A percentile compares a stretch with the other conserved stretches of the same genome.
Conservation (phyloP, 2,797 vertebrate species). For the Triplophysa bombifrons region DNA sequence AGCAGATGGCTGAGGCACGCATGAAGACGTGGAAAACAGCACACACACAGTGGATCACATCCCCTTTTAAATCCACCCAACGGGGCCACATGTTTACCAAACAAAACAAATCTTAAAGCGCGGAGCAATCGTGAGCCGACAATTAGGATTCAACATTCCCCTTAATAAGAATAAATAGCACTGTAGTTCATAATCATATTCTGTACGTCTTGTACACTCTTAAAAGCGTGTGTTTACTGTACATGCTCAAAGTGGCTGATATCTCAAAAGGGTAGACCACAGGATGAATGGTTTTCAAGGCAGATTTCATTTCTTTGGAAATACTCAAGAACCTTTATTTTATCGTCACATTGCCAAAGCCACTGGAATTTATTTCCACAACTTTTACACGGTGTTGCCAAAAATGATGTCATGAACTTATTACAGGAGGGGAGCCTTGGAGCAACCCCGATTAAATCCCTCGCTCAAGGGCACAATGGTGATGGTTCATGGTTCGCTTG, state of each 20-base stretch:
- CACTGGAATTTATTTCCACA: not conserved
- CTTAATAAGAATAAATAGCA: constrained; percentile 16
- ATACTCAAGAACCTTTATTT: not conserved
- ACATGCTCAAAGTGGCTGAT: not conserved
- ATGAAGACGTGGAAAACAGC: constrained; percentile 20
- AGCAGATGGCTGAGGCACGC: constrained; percentile 52
- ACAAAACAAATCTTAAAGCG: constrained; percentile 44
- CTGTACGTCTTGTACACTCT: not conserved
- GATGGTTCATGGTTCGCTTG: not conserved
- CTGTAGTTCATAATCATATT: constrained; percentile 18
- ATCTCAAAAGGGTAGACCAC: constrained; percentile 1
- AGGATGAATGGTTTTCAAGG: not conserved
- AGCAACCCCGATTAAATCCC: not conserved
- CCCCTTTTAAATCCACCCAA: constrained; percentile 16
- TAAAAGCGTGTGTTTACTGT: not conserved
- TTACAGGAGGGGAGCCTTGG: not conserved
- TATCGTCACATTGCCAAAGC: not conserved
- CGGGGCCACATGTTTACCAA: constrained; percentile 39
- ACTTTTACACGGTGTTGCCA: not conserved
- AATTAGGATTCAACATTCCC: constrained; percentile 13
- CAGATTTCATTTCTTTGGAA: not conserved
- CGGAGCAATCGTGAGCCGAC: not conserved
- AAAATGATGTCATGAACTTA: not conserved
- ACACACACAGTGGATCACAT: constrained; percentile 29
- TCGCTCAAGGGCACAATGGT: not conserved